These are phyloP conservation scores for Byasa hedistus DNA, from an alignment of 2,888 invertebrate species.

Conservation along the genomic window DNA sequence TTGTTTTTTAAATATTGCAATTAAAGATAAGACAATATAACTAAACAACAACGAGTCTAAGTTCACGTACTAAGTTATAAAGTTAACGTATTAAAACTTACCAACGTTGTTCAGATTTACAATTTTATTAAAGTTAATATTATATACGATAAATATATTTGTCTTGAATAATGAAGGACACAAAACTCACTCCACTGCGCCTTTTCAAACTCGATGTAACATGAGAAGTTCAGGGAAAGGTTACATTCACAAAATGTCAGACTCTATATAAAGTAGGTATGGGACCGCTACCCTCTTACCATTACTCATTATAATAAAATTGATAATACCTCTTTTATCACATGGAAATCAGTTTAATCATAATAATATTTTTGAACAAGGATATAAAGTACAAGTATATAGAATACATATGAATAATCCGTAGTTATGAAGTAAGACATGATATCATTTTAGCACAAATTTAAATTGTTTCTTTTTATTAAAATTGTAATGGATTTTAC, in stretches of 20 bases:
- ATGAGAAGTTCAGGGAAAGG: neutral
- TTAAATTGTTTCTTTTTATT: no score
- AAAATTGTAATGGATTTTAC: no score
- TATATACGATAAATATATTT: neutral
- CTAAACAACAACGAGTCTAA: no score
- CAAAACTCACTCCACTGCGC: neutral
- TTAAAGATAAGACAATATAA: no score
- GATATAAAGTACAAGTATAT: neutral
- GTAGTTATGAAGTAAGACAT: no score
- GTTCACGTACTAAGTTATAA: neutral
- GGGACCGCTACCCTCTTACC: neutral
- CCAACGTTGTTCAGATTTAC: neutral
- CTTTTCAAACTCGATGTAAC: neutral
- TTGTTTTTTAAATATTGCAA: no score
- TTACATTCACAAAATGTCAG: neutral
- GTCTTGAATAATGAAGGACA: neutral
- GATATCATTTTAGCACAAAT: no score
- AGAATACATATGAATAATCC: neutral
- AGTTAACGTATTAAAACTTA: neutral
- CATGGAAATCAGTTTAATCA: neutral
- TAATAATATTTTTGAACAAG: neutral
- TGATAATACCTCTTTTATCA: neutral
- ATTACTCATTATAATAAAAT: no score
- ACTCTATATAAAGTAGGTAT: neutral
- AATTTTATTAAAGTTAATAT: neutral